Conservation (phyloP, 2,113 vertebrate genomes). For the Dipodomys stephensi region DNA sequence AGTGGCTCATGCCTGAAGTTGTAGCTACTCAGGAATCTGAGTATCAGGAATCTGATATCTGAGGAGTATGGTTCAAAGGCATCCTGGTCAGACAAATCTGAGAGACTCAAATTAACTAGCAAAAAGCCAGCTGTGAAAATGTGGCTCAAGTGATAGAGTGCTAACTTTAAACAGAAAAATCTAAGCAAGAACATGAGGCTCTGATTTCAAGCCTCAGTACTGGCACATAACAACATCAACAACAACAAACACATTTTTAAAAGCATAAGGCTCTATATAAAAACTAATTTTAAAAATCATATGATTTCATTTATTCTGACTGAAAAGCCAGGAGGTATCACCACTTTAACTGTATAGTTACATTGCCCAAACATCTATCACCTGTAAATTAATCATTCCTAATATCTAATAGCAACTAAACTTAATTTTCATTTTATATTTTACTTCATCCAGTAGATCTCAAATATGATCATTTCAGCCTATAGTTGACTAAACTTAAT, state of each 20-base stretch:
- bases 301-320: not conserved
- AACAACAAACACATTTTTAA: not conserved
- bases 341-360: not conserved
- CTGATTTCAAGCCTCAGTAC: no score
- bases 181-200: no score
- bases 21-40: no score
- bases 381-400: conserved; percentile 10
- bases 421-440: not conserved
- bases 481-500: not conserved
- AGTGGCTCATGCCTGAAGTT: no score
- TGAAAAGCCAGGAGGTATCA: not conserved
- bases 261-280: not conserved
- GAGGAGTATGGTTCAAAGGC: no score
- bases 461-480: conserved; percentile 2
- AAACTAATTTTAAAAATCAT: not conserved
- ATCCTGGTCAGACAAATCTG: no score
- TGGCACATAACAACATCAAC: no score
- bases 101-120: no score
- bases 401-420: not conserved
- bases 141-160: not conserved
- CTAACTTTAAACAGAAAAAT: no score
- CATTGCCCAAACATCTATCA: not conserved
- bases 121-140: not conserved
- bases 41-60: no score
- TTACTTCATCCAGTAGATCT: not conserved